Percentiles rank a stretch among this genome's conserved stretches.
Conservation (phyloP, 2,113 vertebrate species). For the Syngnathus typhle region DNA sequence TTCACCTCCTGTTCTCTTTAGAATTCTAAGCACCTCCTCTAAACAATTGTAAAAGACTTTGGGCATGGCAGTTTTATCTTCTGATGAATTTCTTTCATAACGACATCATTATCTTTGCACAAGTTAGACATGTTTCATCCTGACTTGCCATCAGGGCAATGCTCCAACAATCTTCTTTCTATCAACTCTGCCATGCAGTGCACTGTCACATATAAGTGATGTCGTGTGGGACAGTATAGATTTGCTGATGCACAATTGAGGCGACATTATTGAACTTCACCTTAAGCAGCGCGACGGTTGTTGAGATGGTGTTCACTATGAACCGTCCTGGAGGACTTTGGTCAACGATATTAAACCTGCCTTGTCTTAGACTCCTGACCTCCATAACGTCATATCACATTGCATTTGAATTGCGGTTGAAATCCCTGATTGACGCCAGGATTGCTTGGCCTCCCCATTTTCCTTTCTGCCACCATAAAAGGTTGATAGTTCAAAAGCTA, state of each 20-base stretch:
- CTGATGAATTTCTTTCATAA: background rate
- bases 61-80: background rate
- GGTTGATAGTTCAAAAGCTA: conserved; percentile 14
- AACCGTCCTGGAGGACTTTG: conserved; percentile 14
- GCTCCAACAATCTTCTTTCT: conserved; percentile 11
- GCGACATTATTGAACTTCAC: conserved; percentile 49
- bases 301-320: conserved; percentile 21
- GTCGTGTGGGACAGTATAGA: conserved; percentile 46
- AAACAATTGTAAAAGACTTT: background rate
- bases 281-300: conserved; percentile 23
- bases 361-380: conserved; percentile 4
- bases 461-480: conserved; percentile 8
- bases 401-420: background rate
- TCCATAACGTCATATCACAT: background rate
- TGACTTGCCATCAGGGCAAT: background rate
- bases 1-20: background rate
- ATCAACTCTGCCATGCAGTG: background rate
- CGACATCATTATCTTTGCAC: background rate
- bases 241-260: conserved; percentile 50
- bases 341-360: conserved; percentile 6
- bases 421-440: conserved; percentile 4
- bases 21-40: background rate
- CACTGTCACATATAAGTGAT: conserved; percentile 40
- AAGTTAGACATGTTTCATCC: background rate
- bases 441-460: background rate